Percentiles rank a stretch among this genome's conserved stretches.
Evolutionary conservation across 2,113 vertebrate species (phyloP).

Genomic region (Rhinoptilus africanus): DNA sequence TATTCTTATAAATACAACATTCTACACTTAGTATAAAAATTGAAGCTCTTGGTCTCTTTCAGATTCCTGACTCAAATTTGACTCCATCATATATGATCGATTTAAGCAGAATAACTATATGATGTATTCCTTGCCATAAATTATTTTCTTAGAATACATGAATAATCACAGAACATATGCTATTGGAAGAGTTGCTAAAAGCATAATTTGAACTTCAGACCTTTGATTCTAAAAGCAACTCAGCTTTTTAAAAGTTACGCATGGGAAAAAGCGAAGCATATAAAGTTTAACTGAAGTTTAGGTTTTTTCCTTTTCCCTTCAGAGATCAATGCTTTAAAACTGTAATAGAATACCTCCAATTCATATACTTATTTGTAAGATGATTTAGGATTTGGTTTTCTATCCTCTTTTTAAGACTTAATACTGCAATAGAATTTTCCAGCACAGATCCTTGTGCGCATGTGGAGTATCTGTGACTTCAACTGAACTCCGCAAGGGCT

Average conservation of each 20-base stretch:
- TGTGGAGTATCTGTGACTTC: not conserved
- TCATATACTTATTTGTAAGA: not conserved
- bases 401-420: not conserved
- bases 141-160: not conserved
- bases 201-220: not conserved
- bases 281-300: not conserved
- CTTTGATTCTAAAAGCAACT: slow-evolving; percentile 11
- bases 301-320: not conserved
- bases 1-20: not conserved
- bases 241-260: not conserved
- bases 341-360: not conserved
- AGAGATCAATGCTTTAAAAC: not conserved
- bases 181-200: not conserved
- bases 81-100: not conserved
- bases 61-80: not conserved
- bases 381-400: not conserved
- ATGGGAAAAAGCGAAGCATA: not conserved
- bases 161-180: slow-evolving; percentile 5
- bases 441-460: not conserved
- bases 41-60: not conserved
- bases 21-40: not conserved
- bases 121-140: not conserved
- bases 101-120: not conserved
- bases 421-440: not conserved
- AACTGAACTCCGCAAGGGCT: not conserved